Conservation (phyloP, 2,113 vertebrate genomes). For the Psilopsiagon aurifrons region DNA sequence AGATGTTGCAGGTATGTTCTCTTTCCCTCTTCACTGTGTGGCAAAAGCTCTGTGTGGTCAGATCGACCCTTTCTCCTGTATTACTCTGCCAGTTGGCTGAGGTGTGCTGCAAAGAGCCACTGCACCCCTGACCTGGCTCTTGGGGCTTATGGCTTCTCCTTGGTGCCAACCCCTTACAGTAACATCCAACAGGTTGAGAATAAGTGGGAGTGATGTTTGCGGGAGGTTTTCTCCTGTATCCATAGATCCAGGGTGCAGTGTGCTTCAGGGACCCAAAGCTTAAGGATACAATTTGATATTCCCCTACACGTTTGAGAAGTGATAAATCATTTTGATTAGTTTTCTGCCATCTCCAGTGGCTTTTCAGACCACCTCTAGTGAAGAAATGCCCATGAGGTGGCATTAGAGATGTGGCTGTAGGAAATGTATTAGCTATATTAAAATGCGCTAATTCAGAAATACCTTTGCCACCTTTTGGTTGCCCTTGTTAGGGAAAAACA, state of each 20-base stretch:
- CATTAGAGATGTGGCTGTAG: neutral
- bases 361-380: neutral
- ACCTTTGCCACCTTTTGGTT: neutral
- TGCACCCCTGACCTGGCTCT: neutral
- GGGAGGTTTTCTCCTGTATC: neutral
- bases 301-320: neutral
- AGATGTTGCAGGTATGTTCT: neutral
- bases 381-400: neutral
- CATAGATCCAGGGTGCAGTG: neutral
- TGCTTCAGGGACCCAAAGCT: neutral
- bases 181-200: neutral
- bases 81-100: neutral
- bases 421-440: neutral
- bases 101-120: neutral
- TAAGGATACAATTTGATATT: neutral
- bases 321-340: neutral
- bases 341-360: neutral
- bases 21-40: neutral
- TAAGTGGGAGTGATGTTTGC: neutral
- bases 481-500: constrained; percentile 1
- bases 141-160: neutral
- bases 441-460: constrained; percentile 3
- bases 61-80: neutral
- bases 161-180: neutral
- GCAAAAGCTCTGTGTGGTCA: neutral